A percentile compares a stretch with the other conserved stretches of the same genome.
phyloP scores from a whole-genome alignment of 2,888 invertebrate genomes.

The Drosophila lacicola region DNA sequence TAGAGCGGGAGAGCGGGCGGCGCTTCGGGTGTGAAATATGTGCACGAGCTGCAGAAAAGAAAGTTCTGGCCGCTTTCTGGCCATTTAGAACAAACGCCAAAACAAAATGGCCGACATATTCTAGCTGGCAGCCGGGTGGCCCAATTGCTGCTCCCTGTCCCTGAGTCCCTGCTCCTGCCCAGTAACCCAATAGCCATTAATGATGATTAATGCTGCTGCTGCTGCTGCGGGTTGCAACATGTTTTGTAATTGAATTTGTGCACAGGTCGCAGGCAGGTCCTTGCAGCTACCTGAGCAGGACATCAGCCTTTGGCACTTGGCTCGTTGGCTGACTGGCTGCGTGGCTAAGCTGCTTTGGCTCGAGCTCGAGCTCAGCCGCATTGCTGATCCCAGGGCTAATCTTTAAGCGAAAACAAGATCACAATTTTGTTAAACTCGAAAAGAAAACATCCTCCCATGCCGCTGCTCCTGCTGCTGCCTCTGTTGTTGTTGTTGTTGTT shows the following conservation, averaged over 20 bases:
- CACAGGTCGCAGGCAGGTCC: conserved; percentile 37
- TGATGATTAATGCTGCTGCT: conserved; percentile 72
- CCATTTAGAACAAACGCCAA: conserved; percentile 5
- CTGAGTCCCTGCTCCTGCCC: conserved; percentile 7
- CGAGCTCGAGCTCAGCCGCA: conserved; percentile 64
- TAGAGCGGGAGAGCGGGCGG: conserved; percentile 47
- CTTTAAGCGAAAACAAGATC: conserved; percentile 80
- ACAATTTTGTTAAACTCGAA: conserved; percentile 69
- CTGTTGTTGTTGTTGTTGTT: conserved; percentile 24
- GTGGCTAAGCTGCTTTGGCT: conserved; percentile 81
- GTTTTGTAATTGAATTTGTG: conserved; percentile 69
- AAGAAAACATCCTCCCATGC: conserved; percentile 45
- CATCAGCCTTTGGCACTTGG: conserved; percentile 28
- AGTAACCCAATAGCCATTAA: conserved; percentile 74
- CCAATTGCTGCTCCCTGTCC: conserved; percentile 24
- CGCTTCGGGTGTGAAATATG: conserved; percentile 74
- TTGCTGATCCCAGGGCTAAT: conserved; percentile 66
- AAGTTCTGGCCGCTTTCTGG: conserved; percentile 52
- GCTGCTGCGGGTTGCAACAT: conserved; percentile 65
- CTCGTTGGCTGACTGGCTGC: conserved; percentile 9
- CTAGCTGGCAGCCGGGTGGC: conserved; percentile 58
- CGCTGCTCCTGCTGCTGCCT: conserved; percentile 15
- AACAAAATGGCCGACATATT: conserved; percentile 37
- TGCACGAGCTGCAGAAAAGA: conserved; percentile 40
- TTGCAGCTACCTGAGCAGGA: conserved; percentile 57